Percentiles rank a stretch among this genome's conserved stretches.
Conservation (phyloP, 2,113 vertebrate species). For the Scartelaos histophorus region DNA sequence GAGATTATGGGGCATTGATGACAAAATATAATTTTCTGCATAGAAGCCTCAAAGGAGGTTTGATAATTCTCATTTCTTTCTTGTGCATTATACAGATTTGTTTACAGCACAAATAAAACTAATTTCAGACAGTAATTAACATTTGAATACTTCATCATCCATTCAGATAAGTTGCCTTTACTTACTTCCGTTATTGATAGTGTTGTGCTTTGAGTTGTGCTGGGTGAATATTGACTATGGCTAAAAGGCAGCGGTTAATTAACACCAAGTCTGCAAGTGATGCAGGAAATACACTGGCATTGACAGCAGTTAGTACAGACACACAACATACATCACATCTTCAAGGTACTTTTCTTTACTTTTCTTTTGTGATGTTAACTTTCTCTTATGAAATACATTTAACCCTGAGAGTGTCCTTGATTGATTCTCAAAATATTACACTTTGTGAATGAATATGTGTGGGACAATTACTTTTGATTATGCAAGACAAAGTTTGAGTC, state of each 20-base stretch:
- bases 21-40: background rate
- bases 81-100: background rate
- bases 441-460: background rate
- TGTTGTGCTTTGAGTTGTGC: background rate
- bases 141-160: slow-evolving; percentile 3
- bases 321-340: background rate
- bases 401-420: background rate
- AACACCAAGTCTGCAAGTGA: background rate
- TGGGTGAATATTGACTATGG: background rate
- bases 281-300: background rate
- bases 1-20: background rate
- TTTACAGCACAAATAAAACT: slow-evolving; percentile 2
- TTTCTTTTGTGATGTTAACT: background rate
- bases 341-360: background rate
- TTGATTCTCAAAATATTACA: background rate
- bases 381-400: background rate
- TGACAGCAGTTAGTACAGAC: background rate
- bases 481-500: background rate
- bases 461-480: background rate
- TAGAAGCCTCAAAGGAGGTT: background rate
- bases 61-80: background rate
- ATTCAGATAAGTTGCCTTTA: background rate
- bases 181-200: background rate
- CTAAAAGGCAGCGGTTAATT: background rate
- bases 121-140: background rate